Evolutionary conservation across 2,113 vertebrate species (phyloP).

Genomic region (Columbina picui): DNA sequence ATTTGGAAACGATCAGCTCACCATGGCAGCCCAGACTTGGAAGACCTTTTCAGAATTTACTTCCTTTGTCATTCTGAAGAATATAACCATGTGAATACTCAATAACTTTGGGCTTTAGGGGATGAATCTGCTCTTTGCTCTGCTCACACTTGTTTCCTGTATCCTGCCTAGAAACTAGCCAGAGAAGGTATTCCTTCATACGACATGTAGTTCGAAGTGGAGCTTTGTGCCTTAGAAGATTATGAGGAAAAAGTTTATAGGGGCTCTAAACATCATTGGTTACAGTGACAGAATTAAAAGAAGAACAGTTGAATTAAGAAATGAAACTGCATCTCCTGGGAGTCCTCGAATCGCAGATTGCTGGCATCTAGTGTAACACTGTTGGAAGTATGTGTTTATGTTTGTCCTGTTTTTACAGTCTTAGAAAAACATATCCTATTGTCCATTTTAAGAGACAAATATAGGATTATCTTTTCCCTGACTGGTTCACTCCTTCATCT

Average conservation of each 20-base stretch:
- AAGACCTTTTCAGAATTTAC: neutral
- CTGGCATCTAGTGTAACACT: neutral
- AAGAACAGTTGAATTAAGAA: neutral
- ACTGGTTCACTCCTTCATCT: neutral
- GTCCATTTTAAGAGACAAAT: neutral
- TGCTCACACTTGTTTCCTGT: neutral
- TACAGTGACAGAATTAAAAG: neutral
- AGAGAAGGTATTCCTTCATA: neutral
- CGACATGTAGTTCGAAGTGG: neutral
- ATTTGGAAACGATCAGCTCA: neutral
- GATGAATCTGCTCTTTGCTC: neutral
- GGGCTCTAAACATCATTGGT: neutral
- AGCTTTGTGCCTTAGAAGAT: neutral
- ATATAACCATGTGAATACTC: neutral
- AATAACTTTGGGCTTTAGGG: neutral
- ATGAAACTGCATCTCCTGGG: neutral
- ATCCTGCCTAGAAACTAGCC: neutral
- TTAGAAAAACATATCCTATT: neutral
- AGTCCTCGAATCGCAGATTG: neutral
- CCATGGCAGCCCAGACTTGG: neutral
- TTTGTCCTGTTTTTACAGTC: neutral
- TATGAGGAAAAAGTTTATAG: neutral
- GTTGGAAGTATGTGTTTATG: neutral
- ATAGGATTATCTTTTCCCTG: neutral
- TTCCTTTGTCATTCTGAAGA: neutral